A percentile compares a stretch with the other conserved stretches of the same genome.
These are phyloP conservation scores for Brachionus sp. DNA, from an alignment of 1,140 invertebrate genomes.

Conservation along the genomic window DNA sequence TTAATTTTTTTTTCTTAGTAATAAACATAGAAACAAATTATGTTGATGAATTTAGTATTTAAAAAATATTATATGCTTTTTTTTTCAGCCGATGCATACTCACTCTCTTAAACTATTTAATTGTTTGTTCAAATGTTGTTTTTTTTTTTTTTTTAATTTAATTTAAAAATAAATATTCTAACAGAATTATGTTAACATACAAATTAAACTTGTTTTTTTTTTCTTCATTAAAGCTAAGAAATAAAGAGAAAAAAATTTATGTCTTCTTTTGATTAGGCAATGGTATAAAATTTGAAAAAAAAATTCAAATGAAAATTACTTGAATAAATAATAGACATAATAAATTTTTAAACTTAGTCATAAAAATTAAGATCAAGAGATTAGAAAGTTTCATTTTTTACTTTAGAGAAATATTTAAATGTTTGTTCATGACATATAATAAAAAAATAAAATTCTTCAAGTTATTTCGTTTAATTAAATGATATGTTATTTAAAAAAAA, in stretches of 20 bases:
- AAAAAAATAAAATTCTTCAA: neutral
- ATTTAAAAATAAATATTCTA: neutral
- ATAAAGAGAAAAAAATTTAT: neutral
- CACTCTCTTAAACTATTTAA: neutral
- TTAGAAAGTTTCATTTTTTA: neutral
- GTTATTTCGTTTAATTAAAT: neutral
- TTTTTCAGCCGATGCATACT: neutral
- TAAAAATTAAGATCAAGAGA: neutral
- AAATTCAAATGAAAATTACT: too few species aligned
- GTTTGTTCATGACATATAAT: neutral
- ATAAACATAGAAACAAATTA: slow-evolving; percentile 11
- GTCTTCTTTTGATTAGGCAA: too few species aligned
- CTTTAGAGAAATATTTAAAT: neutral
- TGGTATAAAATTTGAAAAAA: too few species aligned
- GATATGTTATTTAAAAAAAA: too few species aligned
- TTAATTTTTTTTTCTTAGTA: neutral
- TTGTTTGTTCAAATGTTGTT: neutral
- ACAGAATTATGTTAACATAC: neutral
- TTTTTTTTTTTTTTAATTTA: neutral
- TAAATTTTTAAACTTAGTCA: too few species aligned
- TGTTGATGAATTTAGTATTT: neutral
- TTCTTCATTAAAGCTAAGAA: neutral
- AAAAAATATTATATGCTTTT: neutral
- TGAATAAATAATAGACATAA: too few species aligned
- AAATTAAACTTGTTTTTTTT: neutral